Evolutionary conservation across 2,113 vertebrate genomes (phyloP).

Genomic region (Trogon surrucura): DNA sequence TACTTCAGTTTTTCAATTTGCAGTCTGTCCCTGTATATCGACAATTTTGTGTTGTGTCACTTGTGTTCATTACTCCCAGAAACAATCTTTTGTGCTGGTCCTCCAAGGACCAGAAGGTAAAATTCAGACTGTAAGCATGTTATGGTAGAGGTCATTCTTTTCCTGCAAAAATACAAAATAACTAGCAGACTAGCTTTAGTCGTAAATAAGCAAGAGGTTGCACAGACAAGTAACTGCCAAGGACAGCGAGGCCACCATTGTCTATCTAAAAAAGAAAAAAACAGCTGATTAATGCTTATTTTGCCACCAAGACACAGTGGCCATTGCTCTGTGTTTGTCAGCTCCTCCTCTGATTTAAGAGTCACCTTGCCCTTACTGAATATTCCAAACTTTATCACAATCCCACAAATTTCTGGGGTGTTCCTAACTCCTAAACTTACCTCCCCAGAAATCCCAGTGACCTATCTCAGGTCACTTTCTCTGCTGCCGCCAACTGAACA

Average conservation of each 20-base stretch:
- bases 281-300: not conserved
- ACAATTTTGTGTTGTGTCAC: not conserved
- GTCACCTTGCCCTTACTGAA: not conserved
- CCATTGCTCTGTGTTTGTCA: not conserved
- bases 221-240: not conserved
- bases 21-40: not conserved
- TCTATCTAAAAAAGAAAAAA: not conserved
- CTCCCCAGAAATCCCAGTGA: not conserved
- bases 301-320: not conserved
- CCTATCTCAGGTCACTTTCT: not conserved
- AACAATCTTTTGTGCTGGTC: not conserved
- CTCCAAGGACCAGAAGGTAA: not conserved
- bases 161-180: not conserved
- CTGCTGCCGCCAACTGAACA: not conserved
- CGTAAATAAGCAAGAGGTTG: not conserved
- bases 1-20: not conserved
- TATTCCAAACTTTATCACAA: not conserved
- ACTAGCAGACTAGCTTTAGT: not conserved
- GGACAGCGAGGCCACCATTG: not conserved
- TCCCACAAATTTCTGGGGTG: not conserved
- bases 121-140: not conserved
- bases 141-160: fast-evolving
- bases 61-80: not conserved
- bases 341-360: not conserved
- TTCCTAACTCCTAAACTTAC: not conserved